phyloP scores from a whole-genome alignment of 2,113 vertebrate genomes.

The Catharus minimus region DNA sequence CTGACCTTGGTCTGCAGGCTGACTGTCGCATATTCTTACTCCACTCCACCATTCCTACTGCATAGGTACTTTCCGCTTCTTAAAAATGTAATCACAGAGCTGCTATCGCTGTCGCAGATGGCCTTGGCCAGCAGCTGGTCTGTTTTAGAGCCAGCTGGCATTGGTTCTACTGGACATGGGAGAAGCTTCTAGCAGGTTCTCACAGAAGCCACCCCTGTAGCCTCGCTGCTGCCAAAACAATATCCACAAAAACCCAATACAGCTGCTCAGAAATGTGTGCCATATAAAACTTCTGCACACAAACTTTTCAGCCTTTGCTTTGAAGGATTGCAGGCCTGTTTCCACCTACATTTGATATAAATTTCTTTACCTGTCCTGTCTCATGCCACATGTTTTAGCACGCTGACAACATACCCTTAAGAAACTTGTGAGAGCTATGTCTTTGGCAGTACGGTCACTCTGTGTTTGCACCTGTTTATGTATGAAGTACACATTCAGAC shows the following conservation, averaged over 20 bases:
- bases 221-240: not conserved
- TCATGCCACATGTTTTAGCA: not conserved
- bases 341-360: not conserved
- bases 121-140: not conserved
- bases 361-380: not conserved
- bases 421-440: not conserved
- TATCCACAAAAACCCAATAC: not conserved
- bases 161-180: not conserved
- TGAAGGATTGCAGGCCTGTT: not conserved
- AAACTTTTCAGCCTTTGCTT: not conserved
- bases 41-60: not conserved
- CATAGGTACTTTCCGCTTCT: not conserved
- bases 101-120: rapidly evolving
- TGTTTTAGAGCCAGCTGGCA: not conserved
- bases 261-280: not conserved
- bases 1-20: not conserved
- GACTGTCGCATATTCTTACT: not conserved
- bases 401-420: not conserved
- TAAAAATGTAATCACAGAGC: not conserved
- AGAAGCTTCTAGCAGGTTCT: not conserved
- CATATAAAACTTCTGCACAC: not conserved
- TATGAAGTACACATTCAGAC: not conserved
- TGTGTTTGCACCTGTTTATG: not conserved
- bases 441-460: not conserved
- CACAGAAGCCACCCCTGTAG: not conserved